Percentiles rank a stretch among this genome's conserved stretches.
These are phyloP conservation scores for Leucoma salicis DNA, from an alignment of 2,888 invertebrate species.

Conservation along the genomic window DNA sequence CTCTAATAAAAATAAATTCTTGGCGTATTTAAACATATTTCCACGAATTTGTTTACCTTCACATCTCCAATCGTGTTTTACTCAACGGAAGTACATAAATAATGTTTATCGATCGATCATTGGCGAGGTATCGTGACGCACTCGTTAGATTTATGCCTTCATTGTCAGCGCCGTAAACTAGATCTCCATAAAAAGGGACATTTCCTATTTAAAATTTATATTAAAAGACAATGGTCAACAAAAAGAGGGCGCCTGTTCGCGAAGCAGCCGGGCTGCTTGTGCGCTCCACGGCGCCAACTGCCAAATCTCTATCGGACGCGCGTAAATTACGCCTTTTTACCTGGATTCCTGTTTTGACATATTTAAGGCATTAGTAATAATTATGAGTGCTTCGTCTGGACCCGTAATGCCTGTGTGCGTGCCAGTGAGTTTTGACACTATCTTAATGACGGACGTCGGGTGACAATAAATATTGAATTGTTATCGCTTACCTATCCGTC, in stretches of 20 bases:
- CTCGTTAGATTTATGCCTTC: conserved; percentile 80
- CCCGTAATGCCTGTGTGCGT: conserved; percentile 64
- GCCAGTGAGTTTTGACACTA: conserved; percentile 80
- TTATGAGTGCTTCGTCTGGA: conserved; percentile 75
- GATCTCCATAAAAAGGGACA: conserved; percentile 81
- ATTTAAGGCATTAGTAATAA: conserved; percentile 83
- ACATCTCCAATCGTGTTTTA: conserved; percentile 53
- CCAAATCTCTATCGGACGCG: conserved; percentile 81
- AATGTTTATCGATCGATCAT: conserved; percentile 82
- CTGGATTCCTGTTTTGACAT: conserved; percentile 83
- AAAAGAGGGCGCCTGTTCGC: conserved; percentile 78
- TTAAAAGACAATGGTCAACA: conserved; percentile 81
- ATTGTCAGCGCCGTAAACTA: conserved; percentile 81
- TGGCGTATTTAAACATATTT: conserved; percentile 24
- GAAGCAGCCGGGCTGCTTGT: conserved; percentile 51
- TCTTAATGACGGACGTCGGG: conserved; percentile 80
- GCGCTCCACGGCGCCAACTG: conserved; percentile 76
- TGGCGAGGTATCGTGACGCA: conserved; percentile 67
- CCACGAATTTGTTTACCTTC: conserved; percentile 57
- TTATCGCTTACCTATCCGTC: conserved; percentile 72
- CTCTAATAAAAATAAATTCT: too few relatives aligned
- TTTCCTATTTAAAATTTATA: conserved; percentile 82
- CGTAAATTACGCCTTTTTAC: conserved; percentile 83
- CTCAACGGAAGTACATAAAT: conserved; percentile 78
- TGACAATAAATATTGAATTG: conserved; percentile 80